Conservation (phyloP, 2,113 vertebrate species). For the Oncorhynchus nerka region DNA sequence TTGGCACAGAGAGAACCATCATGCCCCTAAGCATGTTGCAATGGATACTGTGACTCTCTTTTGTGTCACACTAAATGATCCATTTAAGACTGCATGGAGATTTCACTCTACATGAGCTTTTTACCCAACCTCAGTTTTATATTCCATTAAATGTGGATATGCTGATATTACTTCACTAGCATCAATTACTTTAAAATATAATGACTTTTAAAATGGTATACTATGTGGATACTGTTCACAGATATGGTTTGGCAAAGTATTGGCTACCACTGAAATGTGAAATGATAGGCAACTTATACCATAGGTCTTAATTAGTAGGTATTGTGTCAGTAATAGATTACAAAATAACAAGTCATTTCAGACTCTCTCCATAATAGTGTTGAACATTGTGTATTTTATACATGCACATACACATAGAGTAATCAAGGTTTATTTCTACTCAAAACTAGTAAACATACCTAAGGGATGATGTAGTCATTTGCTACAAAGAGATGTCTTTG, state of each 20-base stretch:
- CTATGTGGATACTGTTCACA: too few relatives aligned
- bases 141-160: background rate
- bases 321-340: background rate
- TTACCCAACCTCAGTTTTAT: background rate
- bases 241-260: background rate
- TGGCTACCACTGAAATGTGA: background rate
- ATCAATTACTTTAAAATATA: background rate
- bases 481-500: background rate
- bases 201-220: too few relatives aligned
- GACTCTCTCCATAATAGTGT: too few relatives aligned
- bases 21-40: slow-evolving; percentile 54
- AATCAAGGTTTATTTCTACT: background rate
- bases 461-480: background rate
- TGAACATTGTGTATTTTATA: too few relatives aligned
- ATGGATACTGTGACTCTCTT: slow-evolving; percentile 50
- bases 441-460: background rate
- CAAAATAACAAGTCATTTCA: too few relatives aligned
- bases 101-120: slow-evolving; percentile 21
- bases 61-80: slow-evolving; percentile 58
- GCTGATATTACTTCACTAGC: background rate
- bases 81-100: slow-evolving; percentile 50
- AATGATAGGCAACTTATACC: too few relatives aligned
- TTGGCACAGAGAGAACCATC: slow-evolving; percentile 48
- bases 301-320: too few relatives aligned
- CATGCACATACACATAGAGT: too few relatives aligned